phyloP scores from a whole-genome alignment of 2,797 vertebrate species.

The Amblyraja radiata region DNA sequence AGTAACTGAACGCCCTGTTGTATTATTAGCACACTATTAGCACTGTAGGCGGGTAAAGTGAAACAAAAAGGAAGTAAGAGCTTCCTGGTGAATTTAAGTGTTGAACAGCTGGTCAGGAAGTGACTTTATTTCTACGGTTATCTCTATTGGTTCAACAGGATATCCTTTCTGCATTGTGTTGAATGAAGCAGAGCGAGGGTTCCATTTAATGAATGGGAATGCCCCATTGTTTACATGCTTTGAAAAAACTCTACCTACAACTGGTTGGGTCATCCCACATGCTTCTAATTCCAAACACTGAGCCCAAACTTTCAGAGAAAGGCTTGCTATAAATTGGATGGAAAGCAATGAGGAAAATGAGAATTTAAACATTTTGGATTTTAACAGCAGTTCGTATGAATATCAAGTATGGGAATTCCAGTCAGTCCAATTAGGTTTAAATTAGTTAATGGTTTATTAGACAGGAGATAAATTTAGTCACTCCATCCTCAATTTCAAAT shows the following conservation, averaged over 20 bases:
- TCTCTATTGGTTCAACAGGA: slow-evolving; percentile 65
- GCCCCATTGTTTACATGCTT: slow-evolving; percentile 45
- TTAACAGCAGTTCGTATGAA: background rate
- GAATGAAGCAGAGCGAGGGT: slow-evolving; percentile 56
- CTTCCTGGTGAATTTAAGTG: slow-evolving; percentile 67
- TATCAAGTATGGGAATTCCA: background rate
- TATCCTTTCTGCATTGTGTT: slow-evolving; percentile 64
- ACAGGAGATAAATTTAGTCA: background rate
- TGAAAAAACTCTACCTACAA: background rate
- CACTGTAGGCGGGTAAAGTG: slow-evolving; percentile 7
- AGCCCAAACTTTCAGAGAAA: slow-evolving; percentile 46
- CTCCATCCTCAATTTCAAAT: background rate
- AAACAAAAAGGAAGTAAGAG: slow-evolving; percentile 62
- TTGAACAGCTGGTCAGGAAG: slow-evolving; percentile 83
- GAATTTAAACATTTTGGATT: background rate
- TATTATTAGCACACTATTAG: slow-evolving; percentile 29
- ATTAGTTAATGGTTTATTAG: background rate
- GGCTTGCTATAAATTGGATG: background rate
- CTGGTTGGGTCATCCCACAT: slow-evolving; percentile 43
- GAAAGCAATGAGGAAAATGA: background rate
- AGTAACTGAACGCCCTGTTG: background rate
- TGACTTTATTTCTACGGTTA: slow-evolving; percentile 64
- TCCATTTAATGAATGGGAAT: slow-evolving; percentile 50
- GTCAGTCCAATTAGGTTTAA: background rate
- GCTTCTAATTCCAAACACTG: slow-evolving; percentile 48